Evolutionary conservation across 2,113 vertebrate species (phyloP).

Genomic region (Leucosticte australis): DNA sequence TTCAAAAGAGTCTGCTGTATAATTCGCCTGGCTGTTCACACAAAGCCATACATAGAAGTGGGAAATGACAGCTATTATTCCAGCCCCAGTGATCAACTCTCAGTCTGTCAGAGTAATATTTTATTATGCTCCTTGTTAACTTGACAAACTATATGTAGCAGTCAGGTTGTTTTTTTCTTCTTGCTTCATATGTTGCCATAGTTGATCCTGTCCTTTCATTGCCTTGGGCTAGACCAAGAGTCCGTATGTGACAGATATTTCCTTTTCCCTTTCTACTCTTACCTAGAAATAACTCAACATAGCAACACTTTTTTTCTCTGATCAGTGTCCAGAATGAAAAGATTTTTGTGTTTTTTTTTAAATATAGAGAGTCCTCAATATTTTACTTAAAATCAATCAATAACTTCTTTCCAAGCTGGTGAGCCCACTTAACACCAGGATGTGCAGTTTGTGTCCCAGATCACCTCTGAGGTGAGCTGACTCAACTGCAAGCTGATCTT

Average conservation of each 20-base stretch:
- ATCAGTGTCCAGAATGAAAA: not conserved
- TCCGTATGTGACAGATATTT: not conserved
- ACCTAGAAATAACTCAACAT: not conserved
- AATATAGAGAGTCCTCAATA: not conserved
- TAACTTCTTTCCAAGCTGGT: not conserved
- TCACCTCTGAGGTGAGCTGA: not conserved
- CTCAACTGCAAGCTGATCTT: not conserved
- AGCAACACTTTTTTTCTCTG: not conserved
- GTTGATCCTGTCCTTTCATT: not conserved
- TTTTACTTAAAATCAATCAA: not conserved
- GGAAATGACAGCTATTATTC: slow-evolving; percentile 5
- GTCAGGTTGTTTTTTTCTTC: not conserved
- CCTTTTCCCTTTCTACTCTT: not conserved
- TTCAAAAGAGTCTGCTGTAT: not conserved
- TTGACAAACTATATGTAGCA: slow-evolving; percentile 3
- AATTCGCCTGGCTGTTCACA: not conserved
- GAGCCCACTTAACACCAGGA: not conserved
- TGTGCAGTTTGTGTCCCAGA: not conserved
- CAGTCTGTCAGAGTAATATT: slow-evolving; percentile 4
- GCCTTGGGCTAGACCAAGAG: not conserved
- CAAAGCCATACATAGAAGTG: not conserved
- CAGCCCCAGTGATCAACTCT: not conserved
- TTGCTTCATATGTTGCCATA: not conserved
- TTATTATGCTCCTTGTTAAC: slow-evolving; percentile 4
- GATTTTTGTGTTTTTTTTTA: not conserved